phyloP scores from a whole-genome alignment of 2,113 vertebrate species.

The Polypterus bichir region DNA sequence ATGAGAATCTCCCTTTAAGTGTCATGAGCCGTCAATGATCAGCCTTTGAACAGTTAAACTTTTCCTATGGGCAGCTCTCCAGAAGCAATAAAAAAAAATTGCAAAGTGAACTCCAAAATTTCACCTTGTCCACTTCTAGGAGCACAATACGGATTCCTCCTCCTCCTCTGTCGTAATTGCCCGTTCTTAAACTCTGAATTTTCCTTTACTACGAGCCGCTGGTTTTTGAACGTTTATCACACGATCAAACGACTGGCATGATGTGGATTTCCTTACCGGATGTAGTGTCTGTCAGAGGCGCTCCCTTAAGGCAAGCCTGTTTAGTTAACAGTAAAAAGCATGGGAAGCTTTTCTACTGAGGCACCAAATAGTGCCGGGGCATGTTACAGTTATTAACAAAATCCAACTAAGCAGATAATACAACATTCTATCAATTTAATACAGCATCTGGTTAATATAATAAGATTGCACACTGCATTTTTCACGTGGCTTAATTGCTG shows the following conservation, averaged over 20 bases:
- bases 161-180: slow-evolving; percentile 2
- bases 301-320: too few species aligned
- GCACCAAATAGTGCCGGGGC: not conserved
- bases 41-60: too few species aligned
- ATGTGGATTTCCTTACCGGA: too few species aligned
- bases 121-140: slow-evolving; percentile 24
- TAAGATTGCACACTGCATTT: slow-evolving; percentile 84
- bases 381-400: slow-evolving; percentile 40
- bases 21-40: too few species aligned
- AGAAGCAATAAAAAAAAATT: slow-evolving; percentile 43
- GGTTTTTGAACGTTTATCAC: slow-evolving; percentile 39
- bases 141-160: too few species aligned
- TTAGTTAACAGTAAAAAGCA: too few species aligned
- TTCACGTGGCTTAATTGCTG: slow-evolving; percentile 87
- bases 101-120: slow-evolving; percentile 26
- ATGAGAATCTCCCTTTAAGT: slow-evolving; percentile 1
- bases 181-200: slow-evolving; percentile 36
- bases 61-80: slow-evolving; percentile 40
- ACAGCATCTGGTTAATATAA: slow-evolving; percentile 79
- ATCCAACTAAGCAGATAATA: slow-evolving; percentile 60
- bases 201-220: slow-evolving; percentile 49
- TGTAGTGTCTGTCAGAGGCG: too few species aligned
- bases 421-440: slow-evolving; percentile 45
- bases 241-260: slow-evolving; percentile 17
- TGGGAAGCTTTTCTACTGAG: too few species aligned